Percentiles rank a stretch among this genome's conserved stretches.
Evolutionary conservation across 2,888 invertebrate species (phyloP).

Genomic region (Chrysolina oricalcia): DNA sequence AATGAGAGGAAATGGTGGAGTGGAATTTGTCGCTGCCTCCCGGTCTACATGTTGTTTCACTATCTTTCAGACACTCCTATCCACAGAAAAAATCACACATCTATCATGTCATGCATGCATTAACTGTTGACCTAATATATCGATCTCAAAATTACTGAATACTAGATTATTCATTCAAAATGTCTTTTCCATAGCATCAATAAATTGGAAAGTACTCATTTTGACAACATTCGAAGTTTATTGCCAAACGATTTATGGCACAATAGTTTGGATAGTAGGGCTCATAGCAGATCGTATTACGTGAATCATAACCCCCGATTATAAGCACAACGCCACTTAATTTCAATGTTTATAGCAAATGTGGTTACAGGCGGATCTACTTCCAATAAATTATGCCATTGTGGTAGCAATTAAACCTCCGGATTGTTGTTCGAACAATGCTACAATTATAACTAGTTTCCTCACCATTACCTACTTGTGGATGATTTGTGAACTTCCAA

Average conservation of each 20-base stretch:
- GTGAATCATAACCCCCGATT: slow-evolving; percentile 12
- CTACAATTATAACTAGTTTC: slow-evolving; percentile 45
- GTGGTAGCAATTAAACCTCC: slow-evolving; percentile 32
- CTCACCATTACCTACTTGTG: slow-evolving; percentile 29
- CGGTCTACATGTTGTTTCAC: too few relatives aligned
- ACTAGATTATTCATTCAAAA: too few relatives aligned
- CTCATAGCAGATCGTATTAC: not conserved
- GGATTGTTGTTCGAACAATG: slow-evolving; percentile 44
- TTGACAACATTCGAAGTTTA: not conserved
- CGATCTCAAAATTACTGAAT: too few relatives aligned
- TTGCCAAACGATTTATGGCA: not conserved
- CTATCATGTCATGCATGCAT: too few relatives aligned
- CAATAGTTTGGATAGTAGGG: not conserved
- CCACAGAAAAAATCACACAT: too few relatives aligned
- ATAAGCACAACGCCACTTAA: slow-evolving; percentile 22
- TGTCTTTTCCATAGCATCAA: too few relatives aligned
- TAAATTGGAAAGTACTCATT: not conserved
- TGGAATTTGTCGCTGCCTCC: too few relatives aligned
- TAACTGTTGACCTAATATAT: too few relatives aligned
- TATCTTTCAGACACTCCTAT: too few relatives aligned
- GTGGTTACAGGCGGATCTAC: slow-evolving; percentile 26
- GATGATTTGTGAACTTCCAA: slow-evolving; percentile 39
- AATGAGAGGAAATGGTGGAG: too few relatives aligned
- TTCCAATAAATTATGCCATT: slow-evolving; percentile 39
- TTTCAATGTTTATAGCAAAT: slow-evolving; percentile 40